These are phyloP conservation scores for Caerostris darwini DNA, from an alignment of 1,140 invertebrate genomes.

Conservation along the genomic window DNA sequence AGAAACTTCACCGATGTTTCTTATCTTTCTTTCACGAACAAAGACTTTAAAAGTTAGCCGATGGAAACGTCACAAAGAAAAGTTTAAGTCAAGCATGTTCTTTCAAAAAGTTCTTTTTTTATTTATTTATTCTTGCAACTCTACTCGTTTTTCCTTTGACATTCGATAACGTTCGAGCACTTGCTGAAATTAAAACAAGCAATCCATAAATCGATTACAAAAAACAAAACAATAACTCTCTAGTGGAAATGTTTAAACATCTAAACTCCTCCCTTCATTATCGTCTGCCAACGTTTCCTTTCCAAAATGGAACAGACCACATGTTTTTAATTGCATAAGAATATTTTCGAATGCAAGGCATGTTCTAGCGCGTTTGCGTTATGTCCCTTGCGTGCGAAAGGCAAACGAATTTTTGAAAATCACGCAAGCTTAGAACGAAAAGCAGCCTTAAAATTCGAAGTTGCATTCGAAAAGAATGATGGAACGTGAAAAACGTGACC, in stretches of 20 bases:
- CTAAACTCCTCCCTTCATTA: constrained; percentile 5
- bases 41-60: constrained; percentile 35
- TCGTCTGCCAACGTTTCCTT: neutral
- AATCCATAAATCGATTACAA: neutral
- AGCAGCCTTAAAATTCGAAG: constrained; percentile 30
- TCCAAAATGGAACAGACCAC: neutral
- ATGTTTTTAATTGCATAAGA: constrained; percentile 49
- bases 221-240: constrained; percentile 14
- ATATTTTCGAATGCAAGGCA: neutral
- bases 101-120: neutral
- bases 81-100: neutral
- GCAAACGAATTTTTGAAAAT: constrained; percentile 1
- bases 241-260: neutral
- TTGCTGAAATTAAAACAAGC: constrained; percentile 1
- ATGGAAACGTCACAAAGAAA: neutral
- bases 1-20: neutral
- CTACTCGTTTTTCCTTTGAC: neutral
- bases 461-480: constrained; percentile 1
- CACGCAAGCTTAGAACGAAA: constrained; percentile 10
- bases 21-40: neutral
- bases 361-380: neutral
- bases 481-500: constrained; percentile 21
- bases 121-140: neutral
- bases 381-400: neutral
- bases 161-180: neutral